These are phyloP conservation scores for Corvus cornix DNA, from an alignment of 2,113 vertebrate species.

Conservation along the genomic window DNA sequence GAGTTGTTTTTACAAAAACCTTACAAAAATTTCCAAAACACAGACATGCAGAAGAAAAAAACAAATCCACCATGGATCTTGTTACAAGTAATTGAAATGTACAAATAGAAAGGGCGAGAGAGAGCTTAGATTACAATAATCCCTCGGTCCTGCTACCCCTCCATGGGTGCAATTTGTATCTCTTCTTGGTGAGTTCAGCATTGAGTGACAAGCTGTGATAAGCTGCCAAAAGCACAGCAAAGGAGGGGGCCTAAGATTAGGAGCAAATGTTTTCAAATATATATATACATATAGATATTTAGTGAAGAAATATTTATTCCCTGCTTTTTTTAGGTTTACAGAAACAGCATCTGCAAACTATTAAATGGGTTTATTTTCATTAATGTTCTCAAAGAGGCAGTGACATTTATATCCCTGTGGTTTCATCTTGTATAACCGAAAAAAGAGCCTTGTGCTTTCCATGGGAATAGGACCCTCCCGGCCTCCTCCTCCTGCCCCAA, in stretches of 20 bases:
- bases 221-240: slow-evolving; percentile 22
- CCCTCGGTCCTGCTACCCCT: neutral
- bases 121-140: slow-evolving; percentile 11
- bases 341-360: slow-evolving; percentile 69
- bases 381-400: slow-evolving; percentile 62
- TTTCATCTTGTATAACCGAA: slow-evolving; percentile 27
- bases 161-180: neutral
- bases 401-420: slow-evolving; percentile 59
- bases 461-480: slow-evolving; percentile 30
- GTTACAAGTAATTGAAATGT: slow-evolving; percentile 41
- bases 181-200: neutral
- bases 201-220: neutral
- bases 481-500: neutral
- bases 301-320: slow-evolving; percentile 51
- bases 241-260: slow-evolving; percentile 9
- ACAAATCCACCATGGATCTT: neutral
- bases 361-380: slow-evolving; percentile 74
- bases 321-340: slow-evolving; percentile 57
- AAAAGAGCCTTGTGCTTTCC: slow-evolving; percentile 44
- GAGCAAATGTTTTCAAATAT: slow-evolving; percentile 48
- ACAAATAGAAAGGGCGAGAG: slow-evolving; percentile 17
- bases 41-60: slow-evolving; percentile 39
- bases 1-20: slow-evolving; percentile 55
- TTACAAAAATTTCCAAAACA: slow-evolving; percentile 55
- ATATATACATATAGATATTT: slow-evolving; percentile 60